These are phyloP conservation scores for Caenorhabditis sp. DNA, from an alignment of 2,888 invertebrate genomes.

Conservation along the genomic window DNA sequence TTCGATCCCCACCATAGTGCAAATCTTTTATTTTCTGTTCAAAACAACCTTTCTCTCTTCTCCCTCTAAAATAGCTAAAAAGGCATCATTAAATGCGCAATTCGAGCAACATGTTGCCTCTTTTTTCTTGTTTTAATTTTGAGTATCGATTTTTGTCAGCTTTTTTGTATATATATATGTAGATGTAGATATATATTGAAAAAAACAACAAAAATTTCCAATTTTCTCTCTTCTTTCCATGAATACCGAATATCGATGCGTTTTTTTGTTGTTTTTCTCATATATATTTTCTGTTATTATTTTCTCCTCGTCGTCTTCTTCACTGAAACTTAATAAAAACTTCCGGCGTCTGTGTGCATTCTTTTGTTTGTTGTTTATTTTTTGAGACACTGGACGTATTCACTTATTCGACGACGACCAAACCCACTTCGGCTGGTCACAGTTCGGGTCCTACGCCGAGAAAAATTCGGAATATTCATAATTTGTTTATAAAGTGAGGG, in stretches of 20 bases:
- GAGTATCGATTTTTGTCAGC: not conserved
- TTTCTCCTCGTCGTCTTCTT: not conserved
- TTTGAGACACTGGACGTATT: not conserved
- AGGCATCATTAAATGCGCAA: not conserved
- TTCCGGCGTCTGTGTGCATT: not conserved
- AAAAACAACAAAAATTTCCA: not conserved
- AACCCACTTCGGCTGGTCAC: not conserved
- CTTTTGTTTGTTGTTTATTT: not conserved
- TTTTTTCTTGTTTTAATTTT: not conserved
- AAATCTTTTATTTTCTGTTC: no score
- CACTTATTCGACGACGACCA: not conserved
- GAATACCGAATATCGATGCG: not conserved
- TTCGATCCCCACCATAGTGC: not conserved
- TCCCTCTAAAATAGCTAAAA: not conserved
- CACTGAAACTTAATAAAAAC: not conserved
- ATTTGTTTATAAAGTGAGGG: slow-evolving; percentile 49
- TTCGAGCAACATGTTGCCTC: not conserved
- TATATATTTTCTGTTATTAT: not conserved
- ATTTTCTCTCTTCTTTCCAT: not conserved
- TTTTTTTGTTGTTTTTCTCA: not conserved
- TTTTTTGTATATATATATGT: no score
- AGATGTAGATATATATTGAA: not conserved
- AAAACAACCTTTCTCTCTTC: no score
- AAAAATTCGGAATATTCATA: slow-evolving; percentile 53
- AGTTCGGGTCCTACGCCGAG: slow-evolving; percentile 7